Conservation (phyloP, 2,113 vertebrate species). For the Callocephalon fimbriatum region DNA sequence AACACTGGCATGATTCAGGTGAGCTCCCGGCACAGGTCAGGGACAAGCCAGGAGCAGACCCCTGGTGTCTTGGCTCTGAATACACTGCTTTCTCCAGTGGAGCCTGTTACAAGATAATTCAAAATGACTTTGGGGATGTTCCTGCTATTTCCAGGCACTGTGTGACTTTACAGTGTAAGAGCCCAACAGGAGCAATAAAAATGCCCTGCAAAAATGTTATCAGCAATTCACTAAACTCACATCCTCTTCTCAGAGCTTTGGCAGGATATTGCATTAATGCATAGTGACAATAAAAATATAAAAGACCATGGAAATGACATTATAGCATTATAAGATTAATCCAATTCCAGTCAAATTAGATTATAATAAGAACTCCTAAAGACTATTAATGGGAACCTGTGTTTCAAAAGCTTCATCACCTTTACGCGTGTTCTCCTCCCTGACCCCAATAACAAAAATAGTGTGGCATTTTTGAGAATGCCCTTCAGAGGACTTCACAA, state of each 20-base stretch:
- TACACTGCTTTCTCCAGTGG: neutral
- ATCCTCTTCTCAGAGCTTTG: conserved; percentile 38
- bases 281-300: conserved; percentile 67
- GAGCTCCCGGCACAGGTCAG: neutral
- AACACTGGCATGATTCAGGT: neutral
- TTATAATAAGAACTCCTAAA: conserved; percentile 69
- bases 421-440: neutral
- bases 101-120: neutral
- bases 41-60: neutral
- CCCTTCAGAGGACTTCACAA: neutral
- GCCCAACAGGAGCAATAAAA: conserved; percentile 13
- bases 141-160: conserved; percentile 12
- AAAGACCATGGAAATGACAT: conserved; percentile 73
- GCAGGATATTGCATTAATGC: conserved; percentile 60
- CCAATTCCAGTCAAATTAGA: conserved; percentile 73
- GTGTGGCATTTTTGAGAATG: neutral
- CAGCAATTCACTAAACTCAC: conserved; percentile 39
- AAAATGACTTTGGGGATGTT: neutral
- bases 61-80: neutral
- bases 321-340: conserved; percentile 75
- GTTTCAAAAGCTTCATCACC: conserved; percentile 54
- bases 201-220: conserved; percentile 58
- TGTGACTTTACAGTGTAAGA: neutral
- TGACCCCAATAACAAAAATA: conserved; percentile 68
- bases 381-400: conserved; percentile 66